Conservation (phyloP, 2,797 vertebrate genomes). For the Takifugu ocellatus region DNA sequence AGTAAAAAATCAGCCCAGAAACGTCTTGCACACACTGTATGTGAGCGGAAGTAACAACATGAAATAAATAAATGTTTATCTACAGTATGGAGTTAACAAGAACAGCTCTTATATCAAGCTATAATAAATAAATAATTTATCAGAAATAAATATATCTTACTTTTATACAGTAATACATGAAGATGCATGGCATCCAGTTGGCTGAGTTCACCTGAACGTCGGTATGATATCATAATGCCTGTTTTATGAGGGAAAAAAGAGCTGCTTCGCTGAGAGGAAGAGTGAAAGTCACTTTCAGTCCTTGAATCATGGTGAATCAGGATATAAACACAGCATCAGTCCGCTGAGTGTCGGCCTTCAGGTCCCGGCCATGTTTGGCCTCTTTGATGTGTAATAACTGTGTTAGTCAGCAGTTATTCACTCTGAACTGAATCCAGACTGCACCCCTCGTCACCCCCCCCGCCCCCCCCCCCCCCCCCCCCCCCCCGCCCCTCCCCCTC, state of each 20-base stretch:
- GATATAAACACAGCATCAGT: conserved; percentile 22
- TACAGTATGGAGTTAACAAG: conserved; percentile 64
- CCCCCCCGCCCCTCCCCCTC: conserved; percentile 24
- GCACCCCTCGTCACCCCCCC: conserved; percentile 30
- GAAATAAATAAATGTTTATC: conserved; percentile 76
- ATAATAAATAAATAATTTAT: conserved; percentile 86
- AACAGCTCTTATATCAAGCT: conserved; percentile 71
- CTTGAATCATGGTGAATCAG: conserved; percentile 2
- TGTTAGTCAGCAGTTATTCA: conserved; percentile 13
- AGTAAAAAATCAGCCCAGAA: conserved; percentile 14
- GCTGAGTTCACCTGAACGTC: conserved; percentile 72
- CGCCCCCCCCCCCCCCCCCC: conserved; percentile 1
- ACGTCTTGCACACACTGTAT: conserved; percentile 2
- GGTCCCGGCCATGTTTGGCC: conserved; percentile 26
- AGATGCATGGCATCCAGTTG: conserved; percentile 81
- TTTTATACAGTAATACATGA: conserved; percentile 78
- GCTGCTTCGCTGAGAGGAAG: conserved; percentile 19
- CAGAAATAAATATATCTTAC: conserved; percentile 80
- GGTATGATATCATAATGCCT: conserved; percentile 40
- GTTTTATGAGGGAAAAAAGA: conserved; percentile 27
- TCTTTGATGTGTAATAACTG: conserved; percentile 17
- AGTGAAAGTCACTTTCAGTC: conserved; percentile 18
- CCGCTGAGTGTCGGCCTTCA: conserved; percentile 26
- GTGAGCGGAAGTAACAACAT: conserved; percentile 33
- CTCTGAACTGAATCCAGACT: conserved; percentile 39